These are phyloP conservation scores for Meloidogyne hapla DNA, from an alignment of 1,140 invertebrate genomes.

Conservation along the genomic window DNA sequence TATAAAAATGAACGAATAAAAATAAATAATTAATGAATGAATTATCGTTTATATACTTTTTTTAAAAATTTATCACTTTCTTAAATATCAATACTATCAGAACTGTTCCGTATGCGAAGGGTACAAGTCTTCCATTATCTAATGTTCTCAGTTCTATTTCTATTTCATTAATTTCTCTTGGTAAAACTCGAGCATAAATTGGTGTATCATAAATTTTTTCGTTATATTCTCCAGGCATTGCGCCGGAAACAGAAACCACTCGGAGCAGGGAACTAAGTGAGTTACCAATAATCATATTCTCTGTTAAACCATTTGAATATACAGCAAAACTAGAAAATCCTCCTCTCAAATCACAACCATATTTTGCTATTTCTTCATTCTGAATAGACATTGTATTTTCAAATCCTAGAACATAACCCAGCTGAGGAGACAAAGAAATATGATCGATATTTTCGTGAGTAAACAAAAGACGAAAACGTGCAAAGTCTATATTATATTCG, in stretches of 20 bases:
- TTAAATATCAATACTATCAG: slow-evolving; percentile 19
- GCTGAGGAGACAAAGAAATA: neutral
- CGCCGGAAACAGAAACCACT: neutral
- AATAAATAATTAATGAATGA: neutral
- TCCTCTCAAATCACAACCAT: slow-evolving; percentile 12
- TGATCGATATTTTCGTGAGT: neutral
- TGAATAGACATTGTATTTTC: neutral
- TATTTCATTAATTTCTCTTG: slow-evolving; percentile 18
- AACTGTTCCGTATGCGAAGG: slow-evolving; percentile 17
- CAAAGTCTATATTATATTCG: neutral
- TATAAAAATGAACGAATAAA: neutral
- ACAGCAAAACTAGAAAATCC: slow-evolving; percentile 20
- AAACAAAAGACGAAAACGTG: neutral
- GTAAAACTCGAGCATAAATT: slow-evolving; percentile 16
- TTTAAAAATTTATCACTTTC: slow-evolving; percentile 2
- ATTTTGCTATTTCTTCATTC: slow-evolving; percentile 21
- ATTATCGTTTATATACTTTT: too few species aligned
- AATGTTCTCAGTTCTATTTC: slow-evolving; percentile 26
- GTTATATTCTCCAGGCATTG: neutral
- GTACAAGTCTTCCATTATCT: slow-evolving; percentile 11
- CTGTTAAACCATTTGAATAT: neutral
- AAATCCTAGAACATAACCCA: slow-evolving; percentile 12
- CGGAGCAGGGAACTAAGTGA: neutral
- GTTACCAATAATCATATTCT: slow-evolving; percentile 30
- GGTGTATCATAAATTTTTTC: slow-evolving; percentile 27